Percentiles rank a stretch among this genome's conserved stretches.
These are phyloP conservation scores for Choristoneura rosaceana DNA, from an alignment of 2,888 invertebrate species.

Conservation along the genomic window DNA sequence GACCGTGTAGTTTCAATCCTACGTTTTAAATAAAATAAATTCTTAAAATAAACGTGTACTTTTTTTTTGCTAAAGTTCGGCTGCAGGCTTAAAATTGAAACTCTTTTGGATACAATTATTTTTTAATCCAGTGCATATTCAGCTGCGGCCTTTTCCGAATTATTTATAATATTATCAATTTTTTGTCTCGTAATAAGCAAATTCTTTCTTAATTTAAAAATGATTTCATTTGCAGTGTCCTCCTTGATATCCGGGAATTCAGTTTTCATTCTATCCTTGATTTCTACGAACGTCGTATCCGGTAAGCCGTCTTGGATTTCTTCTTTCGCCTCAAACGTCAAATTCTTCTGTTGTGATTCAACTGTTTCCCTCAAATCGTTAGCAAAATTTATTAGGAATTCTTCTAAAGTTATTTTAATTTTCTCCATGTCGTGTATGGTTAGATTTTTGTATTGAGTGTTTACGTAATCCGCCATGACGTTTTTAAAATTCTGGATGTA, in stretches of 20 bases:
- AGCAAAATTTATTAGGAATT: conserved; percentile 53
- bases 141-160: conserved; percentile 42
- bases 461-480: conserved; percentile 50
- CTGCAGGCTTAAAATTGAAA: too few relatives aligned
- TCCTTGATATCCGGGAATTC: conserved; percentile 49
- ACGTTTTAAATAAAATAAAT: too few relatives aligned
- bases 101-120: not conserved
- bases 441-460: conserved; percentile 47
- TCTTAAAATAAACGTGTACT: too few relatives aligned
- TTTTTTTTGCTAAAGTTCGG: too few relatives aligned
- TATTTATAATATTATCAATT: conserved; percentile 49
- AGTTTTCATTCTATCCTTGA: conserved; percentile 47
- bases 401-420: conserved; percentile 50
- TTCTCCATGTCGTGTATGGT: conserved; percentile 42
- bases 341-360: conserved; percentile 35
- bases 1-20: too few relatives aligned
- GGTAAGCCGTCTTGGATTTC: conserved; percentile 43
- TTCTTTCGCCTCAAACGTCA: conserved; percentile 21
- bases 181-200: conserved; percentile 48
- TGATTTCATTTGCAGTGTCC: conserved; percentile 47
- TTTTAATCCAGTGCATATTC: conserved; percentile 37
- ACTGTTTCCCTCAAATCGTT: conserved; percentile 52
- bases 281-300: conserved; percentile 47
- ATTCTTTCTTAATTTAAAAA: conserved; percentile 51
- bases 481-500: conserved; percentile 52